A percentile compares a stretch with the other conserved stretches of the same genome.
Evolutionary conservation across 1,140 invertebrate species (phyloP).

Genomic region (Chelonus insularis): DNA sequence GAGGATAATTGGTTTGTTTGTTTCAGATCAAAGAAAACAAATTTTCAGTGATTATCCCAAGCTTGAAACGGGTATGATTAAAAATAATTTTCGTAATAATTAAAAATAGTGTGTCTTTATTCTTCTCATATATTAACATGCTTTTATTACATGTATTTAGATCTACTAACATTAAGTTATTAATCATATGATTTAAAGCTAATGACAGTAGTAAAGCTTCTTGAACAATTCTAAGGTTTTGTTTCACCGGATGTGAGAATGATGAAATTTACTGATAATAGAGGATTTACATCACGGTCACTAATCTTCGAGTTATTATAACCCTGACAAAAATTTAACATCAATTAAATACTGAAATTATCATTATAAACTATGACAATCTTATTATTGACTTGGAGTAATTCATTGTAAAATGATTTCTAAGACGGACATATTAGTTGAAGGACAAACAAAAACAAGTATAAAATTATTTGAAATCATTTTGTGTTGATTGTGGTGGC

Average conservation of each 20-base stretch:
- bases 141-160: no score
- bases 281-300: slow-evolving; percentile 11
- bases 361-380: background rate
- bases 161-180: background rate
- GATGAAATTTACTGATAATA: slow-evolving; percentile 2
- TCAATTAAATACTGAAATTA: background rate
- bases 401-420: slow-evolving; percentile 5
- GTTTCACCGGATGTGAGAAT: slow-evolving; percentile 16
- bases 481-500: no score
- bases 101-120: no score
- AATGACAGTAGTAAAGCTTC: slow-evolving; percentile 6
- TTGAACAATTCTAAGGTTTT: background rate
- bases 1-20: slow-evolving; percentile 14
- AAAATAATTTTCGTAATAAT: background rate
- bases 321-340: background rate
- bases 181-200: background rate
- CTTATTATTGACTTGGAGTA: slow-evolving; percentile 21
- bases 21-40: slow-evolving; percentile 58
- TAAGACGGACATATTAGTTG: no score
- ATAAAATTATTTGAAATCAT: no score
- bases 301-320: slow-evolving; percentile 11
- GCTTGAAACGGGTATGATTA: slow-evolving; percentile 55
- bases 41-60: slow-evolving; percentile 54
- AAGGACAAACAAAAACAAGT: no score
- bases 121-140: no score